phyloP scores from a whole-genome alignment of 2,888 invertebrate species.

The Polymixis lichenea region DNA sequence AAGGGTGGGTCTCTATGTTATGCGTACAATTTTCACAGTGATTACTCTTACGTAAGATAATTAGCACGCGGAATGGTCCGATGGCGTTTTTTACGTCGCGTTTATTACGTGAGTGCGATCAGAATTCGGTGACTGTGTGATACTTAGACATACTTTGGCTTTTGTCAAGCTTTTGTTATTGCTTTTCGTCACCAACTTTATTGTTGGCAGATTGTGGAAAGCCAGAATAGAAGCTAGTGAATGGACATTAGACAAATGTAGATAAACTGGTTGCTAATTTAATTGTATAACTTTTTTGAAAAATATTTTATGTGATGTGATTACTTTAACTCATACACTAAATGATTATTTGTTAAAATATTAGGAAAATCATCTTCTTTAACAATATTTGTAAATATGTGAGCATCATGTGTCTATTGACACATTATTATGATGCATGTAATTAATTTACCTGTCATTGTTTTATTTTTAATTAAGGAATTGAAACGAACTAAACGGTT shows the following conservation, averaged over 20 bases:
- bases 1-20: conserved; percentile 60
- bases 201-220: neutral
- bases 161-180: neutral
- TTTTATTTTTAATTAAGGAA: too few species aligned
- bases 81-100: conserved; percentile 39
- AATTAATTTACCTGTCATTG: too few species aligned
- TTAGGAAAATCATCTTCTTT: too few species aligned
- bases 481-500: too few species aligned
- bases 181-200: neutral
- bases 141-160: neutral
- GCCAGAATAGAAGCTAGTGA: neutral
- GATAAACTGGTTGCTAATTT: too few species aligned
- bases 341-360: too few species aligned
- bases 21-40: conserved; percentile 52
- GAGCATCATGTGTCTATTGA: too few species aligned
- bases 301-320: too few species aligned
- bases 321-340: too few species aligned
- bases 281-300: too few species aligned
- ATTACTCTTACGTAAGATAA: conserved; percentile 56
- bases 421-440: too few species aligned
- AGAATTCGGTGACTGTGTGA: neutral
- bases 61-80: conserved; percentile 44
- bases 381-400: too few species aligned
- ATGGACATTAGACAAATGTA: neutral
- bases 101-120: conserved; percentile 33